Base-by-base conservation (phyloP, 2,113 vertebrate species). In the Ancistrus triradiatus region DNA sequence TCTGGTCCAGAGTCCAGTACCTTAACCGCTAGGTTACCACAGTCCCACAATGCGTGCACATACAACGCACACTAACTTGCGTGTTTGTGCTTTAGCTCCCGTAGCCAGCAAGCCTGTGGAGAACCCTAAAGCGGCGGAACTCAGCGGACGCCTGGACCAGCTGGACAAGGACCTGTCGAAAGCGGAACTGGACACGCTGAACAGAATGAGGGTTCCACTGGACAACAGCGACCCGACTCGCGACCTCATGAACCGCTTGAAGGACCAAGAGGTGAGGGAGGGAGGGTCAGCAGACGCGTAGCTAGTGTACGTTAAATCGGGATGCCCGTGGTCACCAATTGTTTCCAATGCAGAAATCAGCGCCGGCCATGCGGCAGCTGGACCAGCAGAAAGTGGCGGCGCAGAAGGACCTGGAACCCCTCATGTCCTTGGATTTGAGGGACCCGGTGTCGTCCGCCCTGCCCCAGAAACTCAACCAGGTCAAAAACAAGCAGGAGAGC, bases 401-500 rank as follows among this genome's bases (percentile, higher is more conserved):
- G 18, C 87, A 93, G 80, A 84, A 77, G 19, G 82, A 92, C 8
- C 86, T 94, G 15, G 89, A 94, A 75, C 85, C 78, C 0, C 83
- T 91, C 9, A 78, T 96, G 62, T 81, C 87, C 2, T 81, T 84
- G 52, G 83, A 81, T 60, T 74, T 87, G 11, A 70, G 63, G 15
- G 76, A 72, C 42, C 73, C 84, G 0, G 63, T 84, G 0, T 86
- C 90, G 42, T 85, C 91, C 15, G 87, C 83, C 43, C 84, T 99
- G 46, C 91, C 91, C 0, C 82, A 90, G 59, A 83, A 82, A 1
- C 77, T 97, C 52, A 89, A 74, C 8, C 80, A 76, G 1, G 74
- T 90, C 76, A 91, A 88, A 77, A 93, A 89, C 83, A 98, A 94
- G 69, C 87, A 86, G 42, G 85, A 76, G 0, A 86, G 89, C 2